Evolutionary conservation across 1,140 invertebrate genomes (phyloP).

Genomic region (Reticulitermes speratus): DNA sequence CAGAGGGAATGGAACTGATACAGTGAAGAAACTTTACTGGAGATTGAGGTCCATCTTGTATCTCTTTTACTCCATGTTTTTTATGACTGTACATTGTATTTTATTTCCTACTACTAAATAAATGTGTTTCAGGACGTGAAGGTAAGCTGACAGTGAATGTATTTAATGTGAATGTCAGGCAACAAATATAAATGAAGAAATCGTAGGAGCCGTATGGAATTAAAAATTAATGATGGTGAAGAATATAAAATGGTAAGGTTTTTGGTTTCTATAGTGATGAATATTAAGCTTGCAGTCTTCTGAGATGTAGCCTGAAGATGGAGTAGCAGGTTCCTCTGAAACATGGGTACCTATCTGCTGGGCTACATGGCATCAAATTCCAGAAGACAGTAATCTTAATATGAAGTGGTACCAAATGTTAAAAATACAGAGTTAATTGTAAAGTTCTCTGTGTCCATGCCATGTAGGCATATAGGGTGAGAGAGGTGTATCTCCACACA

Average conservation of each 20-base stretch:
- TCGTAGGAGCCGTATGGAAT: neutral
- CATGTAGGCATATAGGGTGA: too few species aligned
- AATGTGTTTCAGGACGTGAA: conserved; percentile 28
- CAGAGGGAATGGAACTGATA: neutral
- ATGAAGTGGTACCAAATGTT: neutral
- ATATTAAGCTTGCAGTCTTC: too few species aligned
- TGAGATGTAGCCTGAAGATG: too few species aligned
- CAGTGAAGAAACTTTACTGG: neutral
- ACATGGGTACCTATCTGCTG: too few species aligned
- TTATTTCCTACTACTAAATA: conserved; percentile 33
- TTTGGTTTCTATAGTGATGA: too few species aligned
- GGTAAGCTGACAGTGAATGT: conserved; percentile 7
- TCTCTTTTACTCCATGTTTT: conserved; percentile 29
- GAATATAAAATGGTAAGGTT: neutral
- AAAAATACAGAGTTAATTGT: neutral
- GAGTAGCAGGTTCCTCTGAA: too few species aligned
- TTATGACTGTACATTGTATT: conserved; percentile 33
- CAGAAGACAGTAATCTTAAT: neutral
- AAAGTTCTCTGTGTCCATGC: neutral
- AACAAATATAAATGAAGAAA: neutral
- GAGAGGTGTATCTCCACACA: too few species aligned
- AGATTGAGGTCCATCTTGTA: conserved; percentile 20
- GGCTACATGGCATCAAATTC: too few species aligned
- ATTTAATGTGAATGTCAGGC: neutral
- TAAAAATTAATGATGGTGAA: neutral